Evolutionary conservation across 2,113 vertebrate species (phyloP).

Genomic region (Pseudorectes ferrugineus): DNA sequence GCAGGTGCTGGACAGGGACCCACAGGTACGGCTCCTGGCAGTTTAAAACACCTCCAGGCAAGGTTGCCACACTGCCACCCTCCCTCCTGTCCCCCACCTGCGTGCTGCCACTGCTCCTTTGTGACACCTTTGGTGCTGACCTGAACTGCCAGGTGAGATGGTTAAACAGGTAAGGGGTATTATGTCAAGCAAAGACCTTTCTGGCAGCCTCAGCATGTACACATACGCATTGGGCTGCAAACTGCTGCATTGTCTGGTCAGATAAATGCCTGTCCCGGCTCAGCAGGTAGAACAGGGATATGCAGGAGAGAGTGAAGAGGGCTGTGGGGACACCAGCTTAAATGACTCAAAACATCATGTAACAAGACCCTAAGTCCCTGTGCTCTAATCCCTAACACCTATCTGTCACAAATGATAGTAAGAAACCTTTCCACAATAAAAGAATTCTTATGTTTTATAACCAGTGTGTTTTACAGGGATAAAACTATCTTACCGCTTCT

Average conservation of each 20-base stretch:
- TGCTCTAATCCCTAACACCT: background rate
- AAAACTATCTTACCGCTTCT: background rate
- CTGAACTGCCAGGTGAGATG: background rate
- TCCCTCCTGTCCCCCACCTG: background rate
- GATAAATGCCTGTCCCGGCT: background rate
- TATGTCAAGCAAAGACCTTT: background rate
- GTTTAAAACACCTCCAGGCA: background rate
- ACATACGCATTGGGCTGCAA: background rate
- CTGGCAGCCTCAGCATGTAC: background rate
- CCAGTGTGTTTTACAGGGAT: background rate
- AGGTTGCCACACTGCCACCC: background rate
- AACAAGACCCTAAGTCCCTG: background rate
- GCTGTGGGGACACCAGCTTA: background rate
- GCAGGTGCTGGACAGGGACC: background rate
- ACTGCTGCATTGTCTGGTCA: background rate
- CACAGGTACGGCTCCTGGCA: fast-evolving
- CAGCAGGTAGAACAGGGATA: background rate
- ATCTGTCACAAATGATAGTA: background rate
- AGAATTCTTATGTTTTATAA: background rate
- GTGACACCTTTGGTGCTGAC: background rate
- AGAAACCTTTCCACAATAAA: background rate
- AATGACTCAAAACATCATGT: background rate
- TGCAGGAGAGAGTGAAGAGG: background rate
- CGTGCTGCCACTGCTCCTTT: background rate
- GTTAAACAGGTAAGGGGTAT: background rate